Base-by-base conservation (phyloP, 2,888 invertebrate genomes). In the Aelia acuminata region DNA sequence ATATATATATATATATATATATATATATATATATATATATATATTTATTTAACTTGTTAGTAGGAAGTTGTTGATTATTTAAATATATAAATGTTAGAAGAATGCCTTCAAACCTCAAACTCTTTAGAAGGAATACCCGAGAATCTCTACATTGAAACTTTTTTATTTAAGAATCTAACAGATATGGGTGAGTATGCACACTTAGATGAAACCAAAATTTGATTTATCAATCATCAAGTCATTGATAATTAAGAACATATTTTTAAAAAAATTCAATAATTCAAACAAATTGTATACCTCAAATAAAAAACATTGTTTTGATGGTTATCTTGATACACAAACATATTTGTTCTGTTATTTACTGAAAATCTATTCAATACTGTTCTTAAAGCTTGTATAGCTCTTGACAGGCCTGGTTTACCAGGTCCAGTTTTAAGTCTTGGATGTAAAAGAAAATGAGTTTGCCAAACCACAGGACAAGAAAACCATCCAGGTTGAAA, bases 401-500 rank as follows among this genome's bases (percentile, higher is more conserved):
- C 95, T 75, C 94, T 92, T 0, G 94, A 94, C n/a, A 94, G 92
- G 0, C 94, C 94, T 0, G 94, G 93, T 91, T 94, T 94, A 57
- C 94, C 94, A 57, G 94, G 94, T 0, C 94, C 94, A 0, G 94
- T 94, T 92, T 95, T 95, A 48, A 96, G 92, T 47, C 96, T 93
- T 0, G 96, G 95, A 92, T 96, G 96, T 11, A 96, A 92, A 87
- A 93, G 92, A 91, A 96, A 96, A 85, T 94, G 93, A 13, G 94
- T 94, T 91, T 95, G 94, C 95, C 96, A 96, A 3, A 96, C 95
- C n/a, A 95, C 94, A 8, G 94, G 94, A 92, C 96, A 97, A 75
- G 95, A 94, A 92, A 96, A 96, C 92, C 94, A 94, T 5, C 96
- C 96, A 0, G 95, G 94, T 93, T 93, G 91, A 84, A 87, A 90